These are phyloP conservation scores for Cinclus mexicanus DNA, from an alignment of 2,113 vertebrate species.

Conservation along the genomic window DNA sequence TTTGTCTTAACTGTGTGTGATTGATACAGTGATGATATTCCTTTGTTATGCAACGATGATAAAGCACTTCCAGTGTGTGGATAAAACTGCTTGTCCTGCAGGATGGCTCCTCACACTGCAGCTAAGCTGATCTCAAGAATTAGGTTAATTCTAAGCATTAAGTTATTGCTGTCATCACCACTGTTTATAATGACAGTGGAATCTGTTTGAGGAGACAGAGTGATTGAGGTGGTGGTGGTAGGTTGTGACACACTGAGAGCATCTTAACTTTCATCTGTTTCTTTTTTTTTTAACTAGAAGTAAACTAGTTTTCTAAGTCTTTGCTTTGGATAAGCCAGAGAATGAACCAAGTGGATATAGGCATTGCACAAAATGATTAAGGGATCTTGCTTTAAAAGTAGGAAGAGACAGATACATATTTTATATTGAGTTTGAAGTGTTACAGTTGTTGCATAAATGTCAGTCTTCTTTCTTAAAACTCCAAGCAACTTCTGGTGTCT, in stretches of 20 bases:
- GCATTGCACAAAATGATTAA: background rate
- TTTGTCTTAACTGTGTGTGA: constrained; percentile 12
- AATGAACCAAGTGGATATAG: background rate
- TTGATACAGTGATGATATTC: background rate
- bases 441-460: background rate
- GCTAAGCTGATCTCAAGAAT: constrained; percentile 45
- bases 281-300: constrained; percentile 59
- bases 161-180: constrained; percentile 8
- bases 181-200: background rate
- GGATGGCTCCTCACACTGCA: constrained; percentile 16
- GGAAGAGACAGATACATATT: background rate
- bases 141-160: constrained; percentile 3
- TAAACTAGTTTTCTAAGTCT: constrained; percentile 74
- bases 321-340: constrained; percentile 79
- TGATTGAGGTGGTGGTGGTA: background rate
- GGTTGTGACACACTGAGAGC: background rate
- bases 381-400: background rate
- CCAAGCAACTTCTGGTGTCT: background rate
- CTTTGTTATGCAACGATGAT: constrained; percentile 10
- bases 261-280: background rate
- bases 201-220: background rate
- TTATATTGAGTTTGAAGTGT: background rate
- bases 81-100: background rate
- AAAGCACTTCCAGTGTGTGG: background rate
- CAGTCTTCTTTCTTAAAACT: background rate